These are phyloP conservation scores for Osmoderma eremita DNA, from an alignment of 2,888 invertebrate species.

Conservation along the genomic window DNA sequence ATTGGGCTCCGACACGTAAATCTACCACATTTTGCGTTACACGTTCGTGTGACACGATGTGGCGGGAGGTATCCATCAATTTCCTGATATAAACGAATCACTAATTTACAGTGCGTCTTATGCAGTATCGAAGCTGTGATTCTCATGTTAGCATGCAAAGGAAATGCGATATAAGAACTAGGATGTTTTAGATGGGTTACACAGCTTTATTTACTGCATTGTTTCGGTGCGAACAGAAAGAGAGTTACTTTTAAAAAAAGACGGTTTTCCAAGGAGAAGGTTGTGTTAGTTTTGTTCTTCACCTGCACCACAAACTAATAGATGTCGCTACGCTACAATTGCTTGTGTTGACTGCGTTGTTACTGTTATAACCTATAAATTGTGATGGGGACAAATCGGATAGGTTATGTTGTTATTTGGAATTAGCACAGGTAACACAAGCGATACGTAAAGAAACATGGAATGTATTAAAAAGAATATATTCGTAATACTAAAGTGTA, in stretches of 20 bases:
- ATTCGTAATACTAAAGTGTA: not conserved
- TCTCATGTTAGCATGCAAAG: constrained; percentile 30
- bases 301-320: constrained; percentile 13
- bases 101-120: constrained; percentile 26
- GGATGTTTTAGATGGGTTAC: not conserved
- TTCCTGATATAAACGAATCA: constrained; percentile 14
- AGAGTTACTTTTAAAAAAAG: not conserved
- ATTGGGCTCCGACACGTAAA: constrained; percentile 33
- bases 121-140: constrained; percentile 18
- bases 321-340: not conserved
- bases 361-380: not conserved
- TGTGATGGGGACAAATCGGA: constrained; percentile 12
- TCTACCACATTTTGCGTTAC: constrained; percentile 38
- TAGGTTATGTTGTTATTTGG: constrained; percentile 6
- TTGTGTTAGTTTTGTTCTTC: constrained; percentile 13
- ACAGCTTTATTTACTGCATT: constrained; percentile 21
- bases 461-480: constrained; percentile 23
- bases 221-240: constrained; percentile 6
- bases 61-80: not conserved
- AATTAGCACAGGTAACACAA: constrained; percentile 1
- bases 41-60: constrained; percentile 34
- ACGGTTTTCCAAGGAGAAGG: not conserved
- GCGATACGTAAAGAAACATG: not conserved
- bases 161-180: not conserved
- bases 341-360: constrained; percentile 15